A percentile compares a stretch with the other conserved stretches of the same genome.
These are phyloP conservation scores for Chaenogobius annularis DNA, from an alignment of 2,113 vertebrate species.

Conservation along the genomic window DNA sequence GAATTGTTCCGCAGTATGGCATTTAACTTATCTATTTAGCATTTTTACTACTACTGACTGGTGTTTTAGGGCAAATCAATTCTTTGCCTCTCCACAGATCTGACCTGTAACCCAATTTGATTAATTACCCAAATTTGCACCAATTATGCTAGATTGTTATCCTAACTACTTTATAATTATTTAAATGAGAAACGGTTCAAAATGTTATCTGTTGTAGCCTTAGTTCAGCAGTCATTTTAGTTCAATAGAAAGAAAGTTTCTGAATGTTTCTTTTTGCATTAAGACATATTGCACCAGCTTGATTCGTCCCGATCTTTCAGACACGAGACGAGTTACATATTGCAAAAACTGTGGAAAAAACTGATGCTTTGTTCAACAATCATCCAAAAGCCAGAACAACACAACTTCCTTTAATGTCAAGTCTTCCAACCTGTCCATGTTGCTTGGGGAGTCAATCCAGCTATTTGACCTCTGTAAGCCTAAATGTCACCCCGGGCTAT, in stretches of 20 bases:
- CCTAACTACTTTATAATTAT: no score
- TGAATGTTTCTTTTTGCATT: no score
- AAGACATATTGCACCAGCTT: no score
- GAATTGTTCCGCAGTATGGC: neutral
- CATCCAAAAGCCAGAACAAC: neutral
- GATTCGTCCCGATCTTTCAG: no score
- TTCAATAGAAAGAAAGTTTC: no score
- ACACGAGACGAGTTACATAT: no score
- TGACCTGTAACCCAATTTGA: neutral
- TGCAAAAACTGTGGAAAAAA: no score
- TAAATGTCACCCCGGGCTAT: slow-evolving; percentile 42
- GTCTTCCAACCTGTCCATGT: slow-evolving; percentile 3
- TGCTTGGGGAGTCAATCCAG: slow-evolving; percentile 11
- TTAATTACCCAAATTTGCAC: neutral
- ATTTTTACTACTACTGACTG: neutral
- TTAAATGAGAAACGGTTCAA: no score
- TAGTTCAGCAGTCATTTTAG: no score
- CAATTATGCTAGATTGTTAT: neutral
- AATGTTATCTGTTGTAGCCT: no score
- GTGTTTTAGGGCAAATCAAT: no score
- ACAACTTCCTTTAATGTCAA: neutral
- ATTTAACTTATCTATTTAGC: neutral
- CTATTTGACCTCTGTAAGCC: slow-evolving; percentile 52
- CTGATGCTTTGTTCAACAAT: neutral
- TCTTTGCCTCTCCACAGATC: neutral